These are phyloP conservation scores for Drosophila murphyi DNA, from an alignment of 1,140 invertebrate species.

Conservation along the genomic window DNA sequence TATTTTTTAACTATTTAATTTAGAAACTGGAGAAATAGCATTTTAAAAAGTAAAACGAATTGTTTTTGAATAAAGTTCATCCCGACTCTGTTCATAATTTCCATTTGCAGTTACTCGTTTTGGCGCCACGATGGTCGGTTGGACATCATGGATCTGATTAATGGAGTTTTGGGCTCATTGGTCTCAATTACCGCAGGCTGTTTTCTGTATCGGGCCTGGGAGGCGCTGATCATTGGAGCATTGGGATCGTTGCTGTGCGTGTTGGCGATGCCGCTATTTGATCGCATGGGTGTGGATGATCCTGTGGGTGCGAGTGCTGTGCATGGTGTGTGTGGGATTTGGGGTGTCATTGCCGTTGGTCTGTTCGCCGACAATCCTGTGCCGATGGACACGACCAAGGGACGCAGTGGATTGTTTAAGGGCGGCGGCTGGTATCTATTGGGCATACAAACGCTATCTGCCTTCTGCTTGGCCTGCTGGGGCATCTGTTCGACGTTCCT, in stretches of 20 bases:
- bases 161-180: slow-evolving; percentile 93
- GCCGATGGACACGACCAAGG: slow-evolving; percentile 91
- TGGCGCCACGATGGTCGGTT: slow-evolving; percentile 89
- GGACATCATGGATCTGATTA: slow-evolving; percentile 94
- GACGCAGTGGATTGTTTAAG: slow-evolving; percentile 93
- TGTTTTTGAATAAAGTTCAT: not conserved
- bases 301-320: slow-evolving; percentile 96
- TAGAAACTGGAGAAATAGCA: too few species aligned
- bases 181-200: slow-evolving; percentile 97
- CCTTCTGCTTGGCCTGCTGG: slow-evolving; percentile 90
- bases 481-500: slow-evolving; percentile 89
- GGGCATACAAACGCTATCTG: slow-evolving; percentile 91
- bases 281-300: slow-evolving; percentile 92
- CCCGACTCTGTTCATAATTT: not conserved
- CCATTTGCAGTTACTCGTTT: slow-evolving; percentile 86
- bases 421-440: slow-evolving; percentile 95
- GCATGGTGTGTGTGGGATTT: slow-evolving; percentile 91
- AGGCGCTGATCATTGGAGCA: slow-evolving; percentile 92
- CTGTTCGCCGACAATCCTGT: slow-evolving; percentile 94
- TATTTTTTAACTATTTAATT: too few species aligned
- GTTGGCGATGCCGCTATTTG: slow-evolving; percentile 89
- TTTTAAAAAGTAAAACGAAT: slow-evolving; percentile 46
- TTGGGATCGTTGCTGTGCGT: slow-evolving; percentile 91
- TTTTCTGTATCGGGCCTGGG: slow-evolving; percentile 94
- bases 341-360: slow-evolving; percentile 94